A percentile compares a stretch with the other conserved stretches of the same genome.
These are phyloP conservation scores for Xyrichtys novacula DNA, from an alignment of 2,797 vertebrate genomes.

Conservation along the genomic window DNA sequence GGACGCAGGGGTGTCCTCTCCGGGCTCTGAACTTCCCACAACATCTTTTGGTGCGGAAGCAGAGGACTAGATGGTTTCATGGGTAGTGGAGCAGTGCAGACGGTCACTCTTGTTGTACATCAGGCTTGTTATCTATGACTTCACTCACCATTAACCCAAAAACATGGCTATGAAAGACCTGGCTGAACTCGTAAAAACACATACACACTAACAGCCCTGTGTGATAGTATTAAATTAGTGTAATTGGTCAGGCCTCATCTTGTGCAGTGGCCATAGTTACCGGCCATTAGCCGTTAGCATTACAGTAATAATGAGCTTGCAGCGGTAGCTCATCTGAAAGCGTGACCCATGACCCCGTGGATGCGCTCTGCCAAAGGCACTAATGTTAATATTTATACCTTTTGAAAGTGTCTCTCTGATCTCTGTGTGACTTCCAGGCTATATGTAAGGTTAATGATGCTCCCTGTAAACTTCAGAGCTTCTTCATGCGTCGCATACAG, in stretches of 20 bases:
- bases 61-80: conserved; percentile 42
- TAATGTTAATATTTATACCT: conserved; percentile 44
- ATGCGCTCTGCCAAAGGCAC: conserved; percentile 50
- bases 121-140: conserved; percentile 57
- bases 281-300: conserved; percentile 69
- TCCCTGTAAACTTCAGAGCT: conserved; percentile 46
- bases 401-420: conserved; percentile 44
- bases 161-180: conserved; percentile 56
- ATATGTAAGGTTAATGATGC: conserved; percentile 54
- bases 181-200: conserved; percentile 42
- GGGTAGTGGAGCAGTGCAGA: conserved; percentile 56
- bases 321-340: conserved; percentile 58
- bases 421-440: conserved; percentile 29
- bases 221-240: conserved; percentile 67
- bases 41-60: conserved; percentile 54
- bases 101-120: conserved; percentile 54
- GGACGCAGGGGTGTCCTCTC: conserved; percentile 52
- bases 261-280: conserved; percentile 59
- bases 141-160: conserved; percentile 71
- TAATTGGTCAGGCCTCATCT: conserved; percentile 74
- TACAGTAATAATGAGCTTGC: conserved; percentile 68
- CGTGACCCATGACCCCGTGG: conserved; percentile 63
- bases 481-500: conserved; percentile 52
- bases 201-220: conserved; percentile 37
- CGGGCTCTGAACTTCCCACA: conserved; percentile 49